Percentiles rank a stretch among this genome's conserved stretches.
Evolutionary conservation across 2,888 invertebrate species (phyloP).

Genomic region (Thereva unica): DNA sequence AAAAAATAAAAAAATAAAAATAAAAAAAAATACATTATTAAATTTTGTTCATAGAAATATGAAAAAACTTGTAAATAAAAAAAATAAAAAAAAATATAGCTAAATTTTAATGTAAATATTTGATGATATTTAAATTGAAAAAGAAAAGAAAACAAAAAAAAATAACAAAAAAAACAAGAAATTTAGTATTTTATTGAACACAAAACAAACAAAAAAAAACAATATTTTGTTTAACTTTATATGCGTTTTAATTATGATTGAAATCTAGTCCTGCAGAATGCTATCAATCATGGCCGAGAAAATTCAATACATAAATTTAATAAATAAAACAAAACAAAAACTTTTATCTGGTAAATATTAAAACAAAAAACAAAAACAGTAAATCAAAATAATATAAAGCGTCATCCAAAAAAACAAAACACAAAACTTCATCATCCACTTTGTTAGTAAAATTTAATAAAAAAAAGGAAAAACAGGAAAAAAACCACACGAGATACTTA

Average conservation of each 20-base stretch:
- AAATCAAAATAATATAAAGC: no score
- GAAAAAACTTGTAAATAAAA: neutral
- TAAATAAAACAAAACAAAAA: conserved; percentile 1
- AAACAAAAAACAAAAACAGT: no score
- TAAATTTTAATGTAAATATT: conserved; percentile 34
- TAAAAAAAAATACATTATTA: conserved; percentile 17
- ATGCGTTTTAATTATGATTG: conserved; percentile 29
- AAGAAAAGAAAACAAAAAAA: conserved; percentile 23
- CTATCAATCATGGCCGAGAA: conserved; percentile 19
- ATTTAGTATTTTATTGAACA: conserved; percentile 20
- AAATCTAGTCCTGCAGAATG: conserved; percentile 28
- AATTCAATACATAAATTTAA: neutral
- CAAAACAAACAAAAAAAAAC: conserved; percentile 3
- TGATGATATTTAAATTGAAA: conserved; percentile 30
- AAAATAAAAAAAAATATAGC: conserved; percentile 20
- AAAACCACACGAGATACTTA: neutral
- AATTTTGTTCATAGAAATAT: conserved; percentile 25
- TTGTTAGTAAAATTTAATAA: no score
- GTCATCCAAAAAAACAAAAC: no score
- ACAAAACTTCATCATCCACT: no score
- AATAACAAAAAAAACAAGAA: conserved; percentile 3
- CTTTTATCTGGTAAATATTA: no score
- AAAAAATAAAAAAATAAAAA: no score
- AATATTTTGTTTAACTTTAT: conserved; percentile 32
- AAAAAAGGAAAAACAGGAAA: no score